A percentile compares a stretch with the other conserved stretches of the same genome.
phyloP scores from a whole-genome alignment of 2,797 vertebrate species.

The Sebastes vulpes region DNA sequence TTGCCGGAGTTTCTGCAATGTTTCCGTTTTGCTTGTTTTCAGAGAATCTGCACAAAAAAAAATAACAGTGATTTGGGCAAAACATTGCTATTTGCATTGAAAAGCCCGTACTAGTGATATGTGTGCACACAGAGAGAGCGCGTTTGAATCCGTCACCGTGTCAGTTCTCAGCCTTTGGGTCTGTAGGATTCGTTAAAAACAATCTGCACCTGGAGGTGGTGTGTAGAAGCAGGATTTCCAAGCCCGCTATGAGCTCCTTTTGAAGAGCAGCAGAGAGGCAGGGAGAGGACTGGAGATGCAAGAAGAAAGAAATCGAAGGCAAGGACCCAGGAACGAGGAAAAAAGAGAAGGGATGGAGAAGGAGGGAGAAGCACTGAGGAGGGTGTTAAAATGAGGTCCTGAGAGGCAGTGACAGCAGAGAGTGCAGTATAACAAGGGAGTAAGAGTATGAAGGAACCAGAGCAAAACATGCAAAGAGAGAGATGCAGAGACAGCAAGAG shows the following conservation, averaged over 20 bases:
- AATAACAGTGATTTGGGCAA: not conserved
- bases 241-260: constrained; percentile 56
- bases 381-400: constrained; percentile 64
- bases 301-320: constrained; percentile 57
- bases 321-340: constrained; percentile 28
- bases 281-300: constrained; percentile 30
- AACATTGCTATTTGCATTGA: not conserved
- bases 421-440: constrained; percentile 60
- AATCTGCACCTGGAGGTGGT: constrained; percentile 68
- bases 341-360: constrained; percentile 19
- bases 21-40: not conserved
- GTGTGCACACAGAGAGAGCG: not conserved
- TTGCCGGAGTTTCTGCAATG: not conserved
- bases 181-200: constrained; percentile 72
- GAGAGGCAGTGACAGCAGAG: constrained; percentile 62
- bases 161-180: constrained; percentile 62
- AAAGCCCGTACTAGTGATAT: not conserved
- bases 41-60: not conserved
- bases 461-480: constrained; percentile 37
- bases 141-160: constrained; percentile 55
- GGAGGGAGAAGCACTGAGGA: constrained; percentile 28
- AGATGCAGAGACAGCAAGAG: constrained; percentile 48
- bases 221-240: constrained; percentile 65
- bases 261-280: constrained; percentile 63
- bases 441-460: constrained; percentile 45